A percentile compares a stretch with the other conserved stretches of the same genome.
These are phyloP conservation scores for Crioceris asparagi DNA, from an alignment of 2,888 invertebrate species.

Conservation along the genomic window DNA sequence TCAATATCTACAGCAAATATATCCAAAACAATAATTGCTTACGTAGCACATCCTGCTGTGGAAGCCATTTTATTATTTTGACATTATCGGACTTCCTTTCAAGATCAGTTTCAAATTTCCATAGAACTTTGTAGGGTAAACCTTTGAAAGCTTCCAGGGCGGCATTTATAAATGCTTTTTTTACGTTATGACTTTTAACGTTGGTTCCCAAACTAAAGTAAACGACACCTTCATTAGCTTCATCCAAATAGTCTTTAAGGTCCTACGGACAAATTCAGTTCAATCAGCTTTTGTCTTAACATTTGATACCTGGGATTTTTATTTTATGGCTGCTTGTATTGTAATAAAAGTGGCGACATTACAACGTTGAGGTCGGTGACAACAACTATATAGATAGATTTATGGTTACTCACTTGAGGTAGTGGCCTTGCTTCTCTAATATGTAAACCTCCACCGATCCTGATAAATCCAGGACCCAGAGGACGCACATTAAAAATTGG, in stretches of 20 bases:
- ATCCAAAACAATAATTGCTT: conserved; percentile 7
- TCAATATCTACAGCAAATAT: not conserved
- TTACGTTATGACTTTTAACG: conserved; percentile 13
- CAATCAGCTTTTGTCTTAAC: too few species aligned
- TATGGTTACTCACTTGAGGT: conserved; percentile 26
- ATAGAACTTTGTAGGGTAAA: conserved; percentile 18
- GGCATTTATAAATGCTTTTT: conserved; percentile 10
- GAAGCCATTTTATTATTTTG: conserved; percentile 16
- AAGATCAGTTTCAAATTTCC: conserved; percentile 17
- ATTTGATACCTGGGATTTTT: too few species aligned
- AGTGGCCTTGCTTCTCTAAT: conserved; percentile 19
- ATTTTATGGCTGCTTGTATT: too few species aligned
- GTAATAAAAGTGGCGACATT: too few species aligned
- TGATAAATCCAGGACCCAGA: conserved; percentile 25
- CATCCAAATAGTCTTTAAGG: conserved; percentile 15
- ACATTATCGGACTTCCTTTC: conserved; percentile 13
- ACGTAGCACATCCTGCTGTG: conserved; percentile 16
- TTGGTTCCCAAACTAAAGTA: conserved; percentile 23
- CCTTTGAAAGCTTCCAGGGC: conserved; percentile 12
- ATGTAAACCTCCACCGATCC: conserved; percentile 25
- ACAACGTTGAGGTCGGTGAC: too few species aligned
- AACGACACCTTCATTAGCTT: conserved; percentile 16
- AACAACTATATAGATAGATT: too few species aligned
- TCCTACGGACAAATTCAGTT: too few species aligned
- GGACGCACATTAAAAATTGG: conserved; percentile 27